Base-by-base conservation (phyloP, 1,140 invertebrate genomes). In the Medauroidea extradentata region DNA sequence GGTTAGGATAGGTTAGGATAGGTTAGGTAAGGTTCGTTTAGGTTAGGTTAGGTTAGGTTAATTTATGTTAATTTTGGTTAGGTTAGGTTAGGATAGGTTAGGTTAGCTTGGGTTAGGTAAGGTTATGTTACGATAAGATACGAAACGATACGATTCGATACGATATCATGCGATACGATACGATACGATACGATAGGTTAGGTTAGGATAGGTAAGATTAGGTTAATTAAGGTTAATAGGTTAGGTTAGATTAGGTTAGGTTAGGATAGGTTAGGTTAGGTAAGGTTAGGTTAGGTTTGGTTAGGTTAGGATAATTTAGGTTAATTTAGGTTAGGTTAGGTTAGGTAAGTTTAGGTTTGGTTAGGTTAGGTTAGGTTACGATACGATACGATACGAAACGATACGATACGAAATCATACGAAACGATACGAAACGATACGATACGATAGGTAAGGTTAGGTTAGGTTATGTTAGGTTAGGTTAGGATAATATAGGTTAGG, bases 51-150 rank as follows among this genome's bases (percentile, higher is more conserved):
- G 29, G 29, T 21, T 53, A 53, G 24, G 51, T 7, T 53, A 53
- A 7, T 2, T 21, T 34, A 34, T 4, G 29, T 34, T 34, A 34
- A 11, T 4, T 34, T 34, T 4, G 29, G 29, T 34, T 34, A 34
- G 29, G 29, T 21, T 53, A 53, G 24, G 29, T 14, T 53, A 39
- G 19, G 49, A n/a, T 51, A 51, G 19, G 49, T 25, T n/a, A n/a
- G n/a, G n/a, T n/a, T n/a, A n/a, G n/a, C n/a, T n/a, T n/a, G n/a
- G n/a, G n/a, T n/a, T n/a, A n/a, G n/a, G n/a, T n/a, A n/a, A 34
- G 29, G 29, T 34, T 34, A 34, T 4, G 29, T 34, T 34, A 34
- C 11, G 29, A 7, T 34, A 34, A 11, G 19, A 14, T 49, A 21
- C 18, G 5, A 14, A 14, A 49, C 23, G 19, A 7, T 49, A 49